phyloP scores from a whole-genome alignment of 1,140 invertebrate genomes.

The Laupala kohalensis region DNA sequence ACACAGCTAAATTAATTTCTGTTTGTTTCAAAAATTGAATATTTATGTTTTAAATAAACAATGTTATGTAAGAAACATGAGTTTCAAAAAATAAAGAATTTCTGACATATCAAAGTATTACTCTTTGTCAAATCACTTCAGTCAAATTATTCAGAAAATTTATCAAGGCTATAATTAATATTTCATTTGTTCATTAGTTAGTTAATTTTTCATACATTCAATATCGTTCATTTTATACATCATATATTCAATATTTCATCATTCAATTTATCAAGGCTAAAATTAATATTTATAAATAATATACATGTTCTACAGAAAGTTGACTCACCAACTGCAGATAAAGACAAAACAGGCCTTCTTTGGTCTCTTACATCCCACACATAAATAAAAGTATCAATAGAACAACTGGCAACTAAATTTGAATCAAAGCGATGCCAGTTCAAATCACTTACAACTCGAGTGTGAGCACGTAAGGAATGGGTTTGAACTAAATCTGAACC shows the following conservation, averaged over 20 bases:
- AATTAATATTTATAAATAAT: too few relatives aligned
- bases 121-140: too few relatives aligned
- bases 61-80: background rate
- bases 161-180: too few relatives aligned
- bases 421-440: slow-evolving; percentile 85
- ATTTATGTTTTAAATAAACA: background rate
- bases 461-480: slow-evolving; percentile 69
- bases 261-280: too few relatives aligned
- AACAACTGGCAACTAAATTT: slow-evolving; percentile 82
- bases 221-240: too few relatives aligned
- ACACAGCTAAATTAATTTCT: background rate
- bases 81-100: background rate
- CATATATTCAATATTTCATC: too few relatives aligned
- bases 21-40: background rate
- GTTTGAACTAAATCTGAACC: slow-evolving; percentile 45
- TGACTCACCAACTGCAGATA: slow-evolving; percentile 59
- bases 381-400: slow-evolving; percentile 85
- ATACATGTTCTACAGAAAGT: too few relatives aligned
- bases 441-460: slow-evolving; percentile 77
- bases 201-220: too few relatives aligned
- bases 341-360: slow-evolving; percentile 60
- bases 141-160: too few relatives aligned
- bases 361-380: slow-evolving; percentile 85
- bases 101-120: too few relatives aligned
- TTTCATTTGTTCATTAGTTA: too few relatives aligned